These are phyloP conservation scores for Cryptomyrus ogoouensis DNA, from an alignment of 2,113 vertebrate species.

Conservation along the genomic window DNA sequence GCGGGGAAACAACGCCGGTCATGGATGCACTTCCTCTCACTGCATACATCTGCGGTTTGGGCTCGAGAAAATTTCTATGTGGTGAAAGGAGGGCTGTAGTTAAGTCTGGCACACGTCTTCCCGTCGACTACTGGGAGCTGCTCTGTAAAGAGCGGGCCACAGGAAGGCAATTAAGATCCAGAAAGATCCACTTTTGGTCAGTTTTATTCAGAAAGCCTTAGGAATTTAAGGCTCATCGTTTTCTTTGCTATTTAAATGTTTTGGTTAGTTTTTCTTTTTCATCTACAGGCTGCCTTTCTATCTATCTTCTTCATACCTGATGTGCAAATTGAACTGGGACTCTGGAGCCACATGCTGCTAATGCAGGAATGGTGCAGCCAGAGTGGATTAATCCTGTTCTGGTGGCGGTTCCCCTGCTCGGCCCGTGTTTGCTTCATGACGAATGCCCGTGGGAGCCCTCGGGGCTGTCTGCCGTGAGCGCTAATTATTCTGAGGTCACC, in stretches of 20 bases:
- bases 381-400: conserved; percentile 46
- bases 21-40: not conserved
- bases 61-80: not conserved
- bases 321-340: conserved; percentile 17
- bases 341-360: not conserved
- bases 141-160: not conserved
- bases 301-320: not conserved
- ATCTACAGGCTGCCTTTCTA: not conserved
- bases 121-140: not conserved
- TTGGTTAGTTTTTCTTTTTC: not conserved
- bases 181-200: not conserved
- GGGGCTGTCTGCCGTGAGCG: conserved; percentile 14
- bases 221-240: not conserved
- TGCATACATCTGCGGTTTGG: not conserved
- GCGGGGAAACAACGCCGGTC: not conserved
- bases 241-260: not conserved
- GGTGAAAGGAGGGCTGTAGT: not conserved
- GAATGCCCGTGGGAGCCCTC: not conserved
- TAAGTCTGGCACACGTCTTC: not conserved
- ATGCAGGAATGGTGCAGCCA: not conserved
- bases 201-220: not conserved
- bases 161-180: not conserved
- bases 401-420: conserved; percentile 38
- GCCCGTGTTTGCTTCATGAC: not conserved
- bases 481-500: conserved; percentile 37